Conservation (phyloP, 2,113 vertebrate species). For the Hyla sarda region DNA sequence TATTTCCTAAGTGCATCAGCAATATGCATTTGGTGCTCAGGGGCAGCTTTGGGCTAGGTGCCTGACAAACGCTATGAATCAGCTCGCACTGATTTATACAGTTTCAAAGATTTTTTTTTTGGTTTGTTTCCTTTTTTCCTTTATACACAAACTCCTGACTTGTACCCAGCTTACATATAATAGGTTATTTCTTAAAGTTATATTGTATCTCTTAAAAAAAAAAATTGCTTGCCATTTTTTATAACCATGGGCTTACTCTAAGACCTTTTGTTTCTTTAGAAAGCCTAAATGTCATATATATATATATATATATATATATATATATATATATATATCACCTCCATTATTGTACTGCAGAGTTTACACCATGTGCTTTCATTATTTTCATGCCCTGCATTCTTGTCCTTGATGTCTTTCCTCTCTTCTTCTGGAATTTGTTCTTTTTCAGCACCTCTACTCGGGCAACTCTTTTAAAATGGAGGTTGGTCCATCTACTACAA, state of each 20-base stretch:
- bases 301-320: no score
- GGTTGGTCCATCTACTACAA: no score
- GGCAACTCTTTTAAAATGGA: no score
- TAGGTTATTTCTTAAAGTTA: neutral
- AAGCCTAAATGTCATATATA: no score
- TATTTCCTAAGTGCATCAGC: slow-evolving; percentile 84
- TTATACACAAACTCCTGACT: neutral
- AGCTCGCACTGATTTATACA: slow-evolving; percentile 42
- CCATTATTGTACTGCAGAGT: no score
- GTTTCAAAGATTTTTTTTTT: slow-evolving; percentile 11
- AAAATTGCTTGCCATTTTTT: neutral
- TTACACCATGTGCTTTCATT: no score
- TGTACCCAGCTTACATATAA: neutral
- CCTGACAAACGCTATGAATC: slow-evolving; percentile 52
- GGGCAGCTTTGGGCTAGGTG: slow-evolving; percentile 64
- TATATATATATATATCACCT: no score
- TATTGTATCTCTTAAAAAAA: neutral
- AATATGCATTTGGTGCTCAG: slow-evolving; percentile 76
- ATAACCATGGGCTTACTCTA: neutral
- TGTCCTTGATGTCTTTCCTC: no score
- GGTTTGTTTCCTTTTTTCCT: neutral
- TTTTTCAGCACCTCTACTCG: no score
- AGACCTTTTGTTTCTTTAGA: neutral
- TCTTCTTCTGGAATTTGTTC: no score
- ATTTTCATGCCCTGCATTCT: no score